Evolutionary conservation across 1,140 invertebrate species (phyloP), one percentile per base, ranked within the genome.

Genomic region (Cotesia glomerata): DNA sequence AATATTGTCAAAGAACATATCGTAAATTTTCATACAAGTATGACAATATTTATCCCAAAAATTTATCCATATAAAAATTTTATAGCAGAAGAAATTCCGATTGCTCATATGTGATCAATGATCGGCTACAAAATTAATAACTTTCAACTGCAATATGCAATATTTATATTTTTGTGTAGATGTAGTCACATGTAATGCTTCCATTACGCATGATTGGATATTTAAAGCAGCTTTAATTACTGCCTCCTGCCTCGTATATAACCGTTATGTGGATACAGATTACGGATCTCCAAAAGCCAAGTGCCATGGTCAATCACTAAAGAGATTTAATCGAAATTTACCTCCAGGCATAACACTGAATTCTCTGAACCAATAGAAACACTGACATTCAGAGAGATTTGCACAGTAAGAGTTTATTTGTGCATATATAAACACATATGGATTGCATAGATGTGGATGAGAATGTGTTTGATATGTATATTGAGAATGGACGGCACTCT

Each of bases 241-340:
- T 18, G 8, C 16, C 18, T 65, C 16, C 45, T 49, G 2, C n/a
- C 36, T 16, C 11, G 13, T 36, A 4, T 16, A 58, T 32, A 26
- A 26, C 26, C 26, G 26, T 26, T 1, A 8, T 54, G 14, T 45
- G 7, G 32, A 18, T 26, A 61, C 45, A 14, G 26, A 39, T 63
- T 62, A 18, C 32, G 35, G 18, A 35, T 34, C 67, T 13, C 54
- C 65, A 63, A 76, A 74, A 77, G 63, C 58, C 71, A 78, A 80
- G 76, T 63, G 71, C 35, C 51, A 51, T 14, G 71, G 54, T 74
- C 76, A 78, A 79, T 79, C 80, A 80, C 77, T 75, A 80, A 75
- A 79, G 74, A 81, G 76, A 80, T 79, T 70, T 73, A 74, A 81
- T 81, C 76, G 72, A 76, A 75, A 69, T 71, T 52, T 59, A 26